Evolutionary conservation across 2,113 vertebrate genomes (phyloP).

Genomic region (Sylvicapra grimmia): DNA sequence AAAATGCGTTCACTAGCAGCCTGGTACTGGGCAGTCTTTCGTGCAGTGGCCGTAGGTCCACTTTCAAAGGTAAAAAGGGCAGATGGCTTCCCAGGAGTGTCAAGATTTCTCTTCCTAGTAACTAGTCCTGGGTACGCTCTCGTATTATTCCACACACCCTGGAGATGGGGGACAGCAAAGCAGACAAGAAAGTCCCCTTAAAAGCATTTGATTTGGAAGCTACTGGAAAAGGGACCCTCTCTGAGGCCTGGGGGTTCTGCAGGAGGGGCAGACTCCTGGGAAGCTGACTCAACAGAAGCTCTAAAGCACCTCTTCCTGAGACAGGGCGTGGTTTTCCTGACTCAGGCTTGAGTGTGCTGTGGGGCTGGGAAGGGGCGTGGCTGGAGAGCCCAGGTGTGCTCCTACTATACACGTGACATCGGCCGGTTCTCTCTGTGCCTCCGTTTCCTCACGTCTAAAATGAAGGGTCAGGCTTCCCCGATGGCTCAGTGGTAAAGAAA

Average conservation of each 20-base stretch:
- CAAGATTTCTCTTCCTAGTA: slow-evolving; percentile 10
- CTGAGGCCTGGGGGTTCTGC: background rate
- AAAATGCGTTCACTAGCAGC: background rate
- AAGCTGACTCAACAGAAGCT: background rate
- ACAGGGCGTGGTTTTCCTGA: background rate
- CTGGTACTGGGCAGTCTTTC: background rate
- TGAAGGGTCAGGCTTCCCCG: background rate
- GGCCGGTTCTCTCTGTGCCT: background rate
- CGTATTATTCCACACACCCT: background rate
- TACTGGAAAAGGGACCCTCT: background rate
- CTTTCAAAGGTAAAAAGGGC: slow-evolving; percentile 12
- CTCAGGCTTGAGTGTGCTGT: background rate
- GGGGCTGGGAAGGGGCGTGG: background rate
- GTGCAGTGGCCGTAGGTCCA: background rate
- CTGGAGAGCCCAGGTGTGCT: background rate
- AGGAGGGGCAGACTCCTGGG: background rate
- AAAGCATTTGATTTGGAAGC: background rate
- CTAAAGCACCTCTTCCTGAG: background rate
- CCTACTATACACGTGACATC: background rate
- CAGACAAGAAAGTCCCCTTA: background rate
- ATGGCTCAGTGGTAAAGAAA: background rate
- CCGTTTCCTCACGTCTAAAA: background rate
- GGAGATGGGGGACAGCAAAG: background rate
- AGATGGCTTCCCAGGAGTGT: background rate
- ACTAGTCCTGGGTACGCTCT: background rate